Percentiles rank a stretch among this genome's conserved stretches.
phyloP scores from a whole-genome alignment of 2,888 invertebrate species.

The Heliothis peltigera region DNA sequence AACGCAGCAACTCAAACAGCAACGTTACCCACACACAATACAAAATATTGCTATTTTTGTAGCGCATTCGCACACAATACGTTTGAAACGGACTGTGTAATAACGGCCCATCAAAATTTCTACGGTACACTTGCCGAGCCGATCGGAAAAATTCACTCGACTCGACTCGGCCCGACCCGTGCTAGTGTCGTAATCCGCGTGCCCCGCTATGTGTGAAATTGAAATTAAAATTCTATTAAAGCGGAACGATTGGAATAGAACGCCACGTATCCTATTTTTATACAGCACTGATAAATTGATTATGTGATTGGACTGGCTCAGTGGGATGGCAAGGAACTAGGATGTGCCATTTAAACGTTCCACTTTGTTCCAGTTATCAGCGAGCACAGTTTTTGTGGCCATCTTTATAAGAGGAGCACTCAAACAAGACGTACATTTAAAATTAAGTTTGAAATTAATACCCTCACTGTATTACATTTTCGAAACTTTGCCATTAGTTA shows the following conservation, averaged over 20 bases:
- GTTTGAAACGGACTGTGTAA: constrained; percentile 86
- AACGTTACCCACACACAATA: constrained; percentile 61
- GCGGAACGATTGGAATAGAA: constrained; percentile 77
- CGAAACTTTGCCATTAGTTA: constrained; percentile 44
- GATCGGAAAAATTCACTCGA: constrained; percentile 82
- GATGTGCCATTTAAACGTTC: constrained; percentile 35
- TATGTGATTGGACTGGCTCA: constrained; percentile 59
- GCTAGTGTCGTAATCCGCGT: constrained; percentile 79
- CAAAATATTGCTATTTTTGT: constrained; percentile 73
- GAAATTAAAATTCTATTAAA: constrained; percentile 88
- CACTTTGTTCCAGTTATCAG: constrained; percentile 12
- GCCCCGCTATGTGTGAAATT: constrained; percentile 84
- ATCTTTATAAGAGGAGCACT: constrained; percentile 10
- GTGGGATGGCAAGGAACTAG: constrained; percentile 52
- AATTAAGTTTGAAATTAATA: constrained; percentile 40
- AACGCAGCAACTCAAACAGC: constrained; percentile 60
- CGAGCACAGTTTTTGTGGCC: constrained; percentile 2
- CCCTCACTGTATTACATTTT: constrained; percentile 29
- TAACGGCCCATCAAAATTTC: constrained; percentile 86
- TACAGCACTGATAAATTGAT: constrained; percentile 65
- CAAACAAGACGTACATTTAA: constrained; percentile 9
- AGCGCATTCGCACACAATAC: constrained; percentile 80
- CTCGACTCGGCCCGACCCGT: constrained; percentile 61
- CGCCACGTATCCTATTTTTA: constrained; percentile 66
- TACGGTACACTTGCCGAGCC: constrained; percentile 81